Evolutionary conservation across 2,113 vertebrate genomes (phyloP).

Genomic region (Rousettus leschenaultii): DNA sequence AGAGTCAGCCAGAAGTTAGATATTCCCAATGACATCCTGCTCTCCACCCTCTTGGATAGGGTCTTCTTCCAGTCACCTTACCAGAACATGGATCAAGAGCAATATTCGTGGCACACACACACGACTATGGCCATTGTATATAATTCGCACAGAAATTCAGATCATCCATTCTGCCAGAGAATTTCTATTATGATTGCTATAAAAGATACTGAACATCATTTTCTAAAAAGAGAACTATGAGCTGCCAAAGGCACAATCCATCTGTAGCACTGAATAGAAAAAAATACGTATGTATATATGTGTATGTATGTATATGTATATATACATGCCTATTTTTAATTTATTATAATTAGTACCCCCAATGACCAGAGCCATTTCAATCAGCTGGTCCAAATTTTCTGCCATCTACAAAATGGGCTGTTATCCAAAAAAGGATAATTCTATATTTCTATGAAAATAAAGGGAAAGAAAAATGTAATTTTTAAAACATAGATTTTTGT

Average conservation of each 20-base stretch:
- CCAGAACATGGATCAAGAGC: not conserved
- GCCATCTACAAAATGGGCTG: not conserved
- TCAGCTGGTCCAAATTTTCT: conserved; percentile 36
- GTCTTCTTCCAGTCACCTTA: conserved; percentile 54
- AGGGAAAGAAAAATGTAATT: not conserved
- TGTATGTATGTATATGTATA: too few species aligned
- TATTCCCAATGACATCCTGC: not conserved
- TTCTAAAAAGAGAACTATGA: conserved; percentile 57
- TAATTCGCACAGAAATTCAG: conserved; percentile 51
- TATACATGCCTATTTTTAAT: conserved; percentile 39
- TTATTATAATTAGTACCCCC: conserved; percentile 51
- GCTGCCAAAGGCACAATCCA: conserved; percentile 54
- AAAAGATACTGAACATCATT: conserved; percentile 42
- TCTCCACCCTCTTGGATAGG: not conserved
- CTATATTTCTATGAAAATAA: conserved; percentile 33
- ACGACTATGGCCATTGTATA: conserved; percentile 37
- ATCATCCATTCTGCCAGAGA: conserved; percentile 57
- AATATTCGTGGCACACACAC: conserved; percentile 18
- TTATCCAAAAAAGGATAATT: conserved; percentile 8
- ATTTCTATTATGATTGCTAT: conserved; percentile 55
- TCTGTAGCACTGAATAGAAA: conserved; percentile 25
- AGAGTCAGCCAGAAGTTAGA: conserved; percentile 36
- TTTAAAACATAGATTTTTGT: not conserved
- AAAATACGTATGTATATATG: too few species aligned
- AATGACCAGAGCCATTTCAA: conserved; percentile 52